Evolutionary conservation across 1,140 invertebrate species (phyloP).

Genomic region (Brachionus angularis): DNA sequence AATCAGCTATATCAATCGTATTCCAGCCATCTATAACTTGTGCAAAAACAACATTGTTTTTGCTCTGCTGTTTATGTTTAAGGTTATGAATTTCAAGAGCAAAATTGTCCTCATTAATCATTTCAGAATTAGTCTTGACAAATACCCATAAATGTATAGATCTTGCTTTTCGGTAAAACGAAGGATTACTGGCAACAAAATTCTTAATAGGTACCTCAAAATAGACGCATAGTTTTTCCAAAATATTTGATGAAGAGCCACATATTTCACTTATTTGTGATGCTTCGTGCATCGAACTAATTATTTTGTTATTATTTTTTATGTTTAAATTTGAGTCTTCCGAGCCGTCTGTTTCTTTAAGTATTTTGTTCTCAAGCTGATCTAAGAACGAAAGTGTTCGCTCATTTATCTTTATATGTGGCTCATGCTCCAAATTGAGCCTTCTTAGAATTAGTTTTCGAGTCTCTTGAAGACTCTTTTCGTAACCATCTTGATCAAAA

Average conservation of each 20-base stretch:
- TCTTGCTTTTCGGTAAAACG: not conserved
- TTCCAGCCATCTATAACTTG: conserved; percentile 29
- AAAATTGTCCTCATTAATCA: conserved; percentile 12
- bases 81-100: not conserved
- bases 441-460: conserved; percentile 10
- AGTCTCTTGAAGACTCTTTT: conserved; percentile 22
- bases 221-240: not conserved
- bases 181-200: not conserved
- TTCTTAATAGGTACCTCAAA: conserved; percentile 2
- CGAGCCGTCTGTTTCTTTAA: too few relatives aligned
- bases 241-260: not conserved
- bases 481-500: conserved; percentile 23
- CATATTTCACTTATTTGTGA: not conserved
- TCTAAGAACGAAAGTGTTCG: not conserved
- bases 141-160: not conserved
- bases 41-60: not conserved
- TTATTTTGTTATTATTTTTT: not conserved
- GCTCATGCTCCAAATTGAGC: conserved; percentile 12
- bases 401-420: not conserved
- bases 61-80: too few relatives aligned
- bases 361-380: conserved; percentile 15
- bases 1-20: not conserved
- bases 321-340: not conserved
- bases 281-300: conserved; percentile 13
- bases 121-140: not conserved